Base-by-base conservation (phyloP, 2,888 invertebrate species). In the Argyresthia goedartella region DNA sequence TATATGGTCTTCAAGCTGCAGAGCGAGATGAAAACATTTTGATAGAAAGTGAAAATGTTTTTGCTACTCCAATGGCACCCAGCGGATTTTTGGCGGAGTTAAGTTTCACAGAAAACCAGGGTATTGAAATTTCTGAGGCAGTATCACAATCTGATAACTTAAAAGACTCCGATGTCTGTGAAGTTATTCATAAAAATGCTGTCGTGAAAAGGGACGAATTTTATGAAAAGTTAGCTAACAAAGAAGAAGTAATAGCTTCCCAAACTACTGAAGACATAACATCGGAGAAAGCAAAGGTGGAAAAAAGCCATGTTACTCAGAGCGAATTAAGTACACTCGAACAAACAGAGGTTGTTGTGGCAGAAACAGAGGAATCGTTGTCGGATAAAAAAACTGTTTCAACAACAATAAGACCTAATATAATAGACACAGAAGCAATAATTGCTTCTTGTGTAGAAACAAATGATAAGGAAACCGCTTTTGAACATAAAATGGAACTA, bases 41-140 rank as follows among this genome's bases (percentile, higher is more conserved):
- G 6, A 81, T 88, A 43, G 92, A 93, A 72, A 88, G 82, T 58
- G 93, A 92, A 76, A 73, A 78, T 41, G 60, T 66, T 43, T 76
- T 89, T 52, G 59, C 63, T 36, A 63, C 78, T 54, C 53, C 62
- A 41, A 56, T 57, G n/a, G 61, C 64, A 54, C 89, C 89, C 14
- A 81, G 85, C 46, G 57, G 69, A 54, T 85, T 85, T 64, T 72
- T 58, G 52, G 88, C 88, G 10, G 70, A 72, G 47, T 53, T 84
- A 49, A 68, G 76, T 43, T 60, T 89, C 13, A 71, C 69, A 51
- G 74, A 82, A 41, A 79, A 81, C 56, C 85, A 88, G 61, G 85
- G 88, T 34, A 66, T 91, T 10, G 73, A 87, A 58, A 81, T 89
- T 44, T 84, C 84, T 7, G 90, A 91, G 79, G 80, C 87, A 35